Base-by-base conservation (phyloP, 2,113 vertebrate species). In the Turdus rufiventris region DNA sequence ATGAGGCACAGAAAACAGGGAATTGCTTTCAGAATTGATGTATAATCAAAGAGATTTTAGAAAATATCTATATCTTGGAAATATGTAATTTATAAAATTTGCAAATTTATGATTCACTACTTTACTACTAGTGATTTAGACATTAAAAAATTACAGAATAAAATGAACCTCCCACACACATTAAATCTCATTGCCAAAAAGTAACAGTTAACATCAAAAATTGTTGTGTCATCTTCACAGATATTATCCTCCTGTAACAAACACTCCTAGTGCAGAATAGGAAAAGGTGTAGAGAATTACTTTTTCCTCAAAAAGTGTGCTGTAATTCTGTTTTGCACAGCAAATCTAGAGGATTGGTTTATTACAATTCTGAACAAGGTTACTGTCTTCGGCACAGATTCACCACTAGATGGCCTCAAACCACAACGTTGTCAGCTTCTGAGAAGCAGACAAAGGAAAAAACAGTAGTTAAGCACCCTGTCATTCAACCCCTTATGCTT, bases 361-460 rank as follows among this genome's bases (percentile, higher is more conserved):
- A 60, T 17, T 25, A 66, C 16, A 74, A 56, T 48, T 28, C 43
- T 61, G 7, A 74, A 58, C 14, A 45, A 80, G 23, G 14, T 54
- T 34, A 33, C 7, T 33, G 20, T 38, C 42, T 85, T 75, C 53
- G 38, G 65, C 75, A 70, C 2, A 12, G 58, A 85, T 88, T 91
- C 66, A 73, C 96, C 95, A 89, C 94, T 94, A 97, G 95, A 95
- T 95, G 96, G 94, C 94, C 93, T 85, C 91, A 95, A 79, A 89
- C 29, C 34, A 73, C 11, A 70, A 77, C 3, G 10, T 11, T 91
- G n/a, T 45, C 34, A 70, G 54, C 14, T 38, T 21, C 73, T 47
- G 21, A 89, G 34, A 91, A 42, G 47, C 20, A 74, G 24, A 67
- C 40, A 40, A 61, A 75, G 19, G 8, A 17, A 51, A 79, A 78